phyloP scores from a whole-genome alignment of 2,888 invertebrate genomes.

The Thalpophila matura region DNA sequence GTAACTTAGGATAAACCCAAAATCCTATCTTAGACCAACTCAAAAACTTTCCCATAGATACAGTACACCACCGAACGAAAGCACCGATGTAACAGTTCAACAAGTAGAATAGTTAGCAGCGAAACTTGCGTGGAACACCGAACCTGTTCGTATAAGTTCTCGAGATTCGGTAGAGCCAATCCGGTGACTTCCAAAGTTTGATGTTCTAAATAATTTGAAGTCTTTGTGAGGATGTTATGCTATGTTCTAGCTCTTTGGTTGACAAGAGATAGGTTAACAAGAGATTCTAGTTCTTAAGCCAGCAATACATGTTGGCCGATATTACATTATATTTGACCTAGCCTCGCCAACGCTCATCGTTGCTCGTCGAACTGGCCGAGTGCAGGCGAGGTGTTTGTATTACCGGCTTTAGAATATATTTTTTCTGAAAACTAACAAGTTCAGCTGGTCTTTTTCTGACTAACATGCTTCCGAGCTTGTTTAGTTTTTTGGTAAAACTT shows the following conservation, averaged over 20 bases:
- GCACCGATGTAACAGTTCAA: slow-evolving; percentile 38
- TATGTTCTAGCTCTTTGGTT: slow-evolving; percentile 30
- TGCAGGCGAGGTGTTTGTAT: no score
- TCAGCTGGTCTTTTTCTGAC: no score
- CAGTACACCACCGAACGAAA: slow-evolving; percentile 34
- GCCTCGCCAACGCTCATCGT: no score
- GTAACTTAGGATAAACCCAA: slow-evolving; percentile 12
- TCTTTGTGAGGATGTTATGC: slow-evolving; percentile 16
- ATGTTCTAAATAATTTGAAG: slow-evolving; percentile 43
- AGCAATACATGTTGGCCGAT: no score
- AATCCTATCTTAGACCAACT: slow-evolving; percentile 15
- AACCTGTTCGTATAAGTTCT: slow-evolving; percentile 39
- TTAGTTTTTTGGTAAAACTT: no score
- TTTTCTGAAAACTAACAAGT: no score
- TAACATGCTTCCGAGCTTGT: no score
- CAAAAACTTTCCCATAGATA: slow-evolving; percentile 20
- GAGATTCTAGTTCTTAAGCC: not conserved
- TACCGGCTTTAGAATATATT: no score
- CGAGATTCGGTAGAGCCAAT: slow-evolving; percentile 47
- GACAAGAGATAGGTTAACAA: slow-evolving; percentile 25
- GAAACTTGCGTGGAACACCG: slow-evolving; percentile 52
- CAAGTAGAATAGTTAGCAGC: slow-evolving; percentile 46
- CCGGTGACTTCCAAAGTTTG: slow-evolving; percentile 15
- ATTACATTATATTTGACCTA: no score
- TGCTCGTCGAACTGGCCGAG: no score